phyloP scores from a whole-genome alignment of 2,888 invertebrate species.

The Amiota communis region DNA sequence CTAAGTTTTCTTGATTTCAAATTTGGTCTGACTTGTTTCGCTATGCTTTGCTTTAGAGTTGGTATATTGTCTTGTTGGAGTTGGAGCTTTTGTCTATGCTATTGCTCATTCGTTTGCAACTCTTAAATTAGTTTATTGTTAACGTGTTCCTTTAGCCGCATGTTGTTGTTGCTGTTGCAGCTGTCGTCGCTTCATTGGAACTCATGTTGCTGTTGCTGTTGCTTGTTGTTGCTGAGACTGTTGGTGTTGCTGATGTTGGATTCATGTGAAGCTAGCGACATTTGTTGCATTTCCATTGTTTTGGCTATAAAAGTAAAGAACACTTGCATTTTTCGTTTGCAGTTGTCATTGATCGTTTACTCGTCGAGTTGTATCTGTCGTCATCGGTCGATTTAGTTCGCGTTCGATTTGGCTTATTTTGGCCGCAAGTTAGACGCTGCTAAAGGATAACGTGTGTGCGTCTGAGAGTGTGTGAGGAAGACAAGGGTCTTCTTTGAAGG shows the following conservation, averaged over 20 bases:
- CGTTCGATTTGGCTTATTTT: constrained; percentile 36
- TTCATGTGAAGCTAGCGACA: constrained; percentile 70
- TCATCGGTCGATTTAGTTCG: constrained; percentile 10
- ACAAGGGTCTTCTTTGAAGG: constrained; percentile 34
- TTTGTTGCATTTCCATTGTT: constrained; percentile 62
- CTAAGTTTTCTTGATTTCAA: constrained; percentile 41
- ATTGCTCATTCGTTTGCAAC: constrained; percentile 47
- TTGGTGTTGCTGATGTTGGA: constrained; percentile 32
- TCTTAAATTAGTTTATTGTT: constrained; percentile 65
- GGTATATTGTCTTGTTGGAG: not conserved
- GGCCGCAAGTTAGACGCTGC: constrained; percentile 35
- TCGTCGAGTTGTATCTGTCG: constrained; percentile 37
- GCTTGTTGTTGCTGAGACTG: not conserved
- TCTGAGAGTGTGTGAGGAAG: constrained; percentile 23
- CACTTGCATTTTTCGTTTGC: constrained; percentile 45
- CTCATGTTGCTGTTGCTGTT: not conserved
- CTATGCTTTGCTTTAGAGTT: not conserved
- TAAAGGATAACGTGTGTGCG: constrained; percentile 46
- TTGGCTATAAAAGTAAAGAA: constrained; percentile 56
- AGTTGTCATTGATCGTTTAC: constrained; percentile 56
- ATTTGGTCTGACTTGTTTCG: constrained; percentile 1
- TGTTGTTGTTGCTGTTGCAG: not conserved
- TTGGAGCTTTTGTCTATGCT: not conserved
- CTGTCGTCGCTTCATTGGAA: not conserved
- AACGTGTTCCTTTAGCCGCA: constrained; percentile 16